Base-by-base conservation (phyloP, 2,888 invertebrate species). In the Penaeus monodon region DNA sequence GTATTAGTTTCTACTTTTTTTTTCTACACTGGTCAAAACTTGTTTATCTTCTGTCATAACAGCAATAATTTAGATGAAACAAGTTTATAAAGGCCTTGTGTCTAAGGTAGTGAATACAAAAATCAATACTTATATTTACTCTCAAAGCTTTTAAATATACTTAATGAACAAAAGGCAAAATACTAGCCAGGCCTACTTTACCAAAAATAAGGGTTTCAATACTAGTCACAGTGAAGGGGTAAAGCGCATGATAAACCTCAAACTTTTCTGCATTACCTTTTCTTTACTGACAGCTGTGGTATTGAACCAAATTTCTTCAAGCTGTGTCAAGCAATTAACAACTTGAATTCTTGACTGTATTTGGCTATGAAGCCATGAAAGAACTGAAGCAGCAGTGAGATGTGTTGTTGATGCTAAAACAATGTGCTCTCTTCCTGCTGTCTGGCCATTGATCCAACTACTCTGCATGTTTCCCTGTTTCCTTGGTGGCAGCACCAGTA, bases 401-500 rank as follows among this genome's bases (percentile, higher is more conserved):
- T 82, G 79, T 29, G 85, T 63, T n/a, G 88, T 73, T 65, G 88
- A 88, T 10, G 81, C 22, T 10, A 88, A 49, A 27, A 74, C 68
- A 24, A 88, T 76, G 17, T 88, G 82, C 65, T 83, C 82, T 6
- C 83, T 80, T 33, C 73, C 83, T 73, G 86, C 57, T 10, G 83
- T 17, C 22, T 64, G 63, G 57, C 64, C 57, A 33, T 64, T 82
- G 29, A 44, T 70, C 29, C 64, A 64, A 66, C 49, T 63, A 20
- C 73, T 88, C 44, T 29, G 49, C 44, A 78, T 85, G 17, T 77
- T 66, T 63, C 24, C 57, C n/a, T 81, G 82, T n/a, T 83, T 91
- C 44, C 93, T 92, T 83, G 92, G 92, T 17, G 94, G 94, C 76
- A 93, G 91, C 29, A 93, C 93, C 29, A 94, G 91, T 44, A 94